These are phyloP conservation scores for Nomada lathburiana DNA, from an alignment of 2,888 invertebrate species.

Conservation along the genomic window DNA sequence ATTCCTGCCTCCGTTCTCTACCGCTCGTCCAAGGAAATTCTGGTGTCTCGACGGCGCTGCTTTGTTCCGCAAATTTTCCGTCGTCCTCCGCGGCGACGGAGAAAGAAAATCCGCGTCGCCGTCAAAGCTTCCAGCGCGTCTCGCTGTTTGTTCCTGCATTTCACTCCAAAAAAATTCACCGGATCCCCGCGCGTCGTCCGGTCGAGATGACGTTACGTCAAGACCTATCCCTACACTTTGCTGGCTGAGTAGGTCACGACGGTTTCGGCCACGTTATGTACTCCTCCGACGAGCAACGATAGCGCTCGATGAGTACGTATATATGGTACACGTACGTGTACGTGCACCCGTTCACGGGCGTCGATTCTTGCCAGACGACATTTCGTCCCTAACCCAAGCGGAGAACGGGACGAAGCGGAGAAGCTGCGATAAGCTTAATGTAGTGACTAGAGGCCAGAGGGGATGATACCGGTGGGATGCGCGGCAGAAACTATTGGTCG, in stretches of 20 bases:
- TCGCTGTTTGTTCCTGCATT: constrained; percentile 9
- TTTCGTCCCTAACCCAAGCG: constrained; percentile 18
- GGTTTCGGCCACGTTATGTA: neutral
- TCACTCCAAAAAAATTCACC: constrained; percentile 20
- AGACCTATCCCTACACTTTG: constrained; percentile 55
- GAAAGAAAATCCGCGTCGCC: neutral
- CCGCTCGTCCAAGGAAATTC: constrained; percentile 11
- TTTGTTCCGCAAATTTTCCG: constrained; percentile 40
- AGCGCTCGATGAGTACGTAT: constrained; percentile 45
- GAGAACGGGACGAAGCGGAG: neutral
- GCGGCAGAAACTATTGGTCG: constrained; percentile 41
- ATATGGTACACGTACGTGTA: neutral
- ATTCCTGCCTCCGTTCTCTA: constrained; percentile 19
- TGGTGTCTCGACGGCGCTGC: neutral
- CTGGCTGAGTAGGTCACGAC: constrained; percentile 53
- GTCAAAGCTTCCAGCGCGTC: neutral
- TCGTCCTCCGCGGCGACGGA: neutral
- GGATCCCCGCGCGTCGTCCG: neutral
- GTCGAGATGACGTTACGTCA: constrained; percentile 44
- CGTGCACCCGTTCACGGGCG: constrained; percentile 10
- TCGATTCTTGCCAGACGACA: constrained; percentile 28
- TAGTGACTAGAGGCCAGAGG: constrained; percentile 43
- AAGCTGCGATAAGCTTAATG: constrained; percentile 56
- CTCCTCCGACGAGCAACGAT: constrained; percentile 35
- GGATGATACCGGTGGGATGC: constrained; percentile 51